phyloP scores from a whole-genome alignment of 2,797 vertebrate genomes.

The Agapornis canus region DNA sequence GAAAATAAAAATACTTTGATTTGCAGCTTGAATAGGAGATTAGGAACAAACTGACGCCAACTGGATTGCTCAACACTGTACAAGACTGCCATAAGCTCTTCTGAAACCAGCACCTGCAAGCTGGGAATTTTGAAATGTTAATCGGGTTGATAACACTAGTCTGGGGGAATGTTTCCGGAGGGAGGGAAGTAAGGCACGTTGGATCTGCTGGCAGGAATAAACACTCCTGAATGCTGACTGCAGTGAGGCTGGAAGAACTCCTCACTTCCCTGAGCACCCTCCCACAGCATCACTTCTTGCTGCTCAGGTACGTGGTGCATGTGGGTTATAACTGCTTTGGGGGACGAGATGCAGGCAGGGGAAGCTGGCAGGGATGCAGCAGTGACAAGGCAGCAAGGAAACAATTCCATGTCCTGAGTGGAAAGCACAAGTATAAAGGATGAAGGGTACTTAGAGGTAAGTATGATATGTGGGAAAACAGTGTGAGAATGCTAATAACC shows the following conservation, averaged over 20 bases:
- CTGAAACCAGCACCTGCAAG: conserved; percentile 41
- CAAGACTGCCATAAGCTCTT: neutral
- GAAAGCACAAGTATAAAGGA: neutral
- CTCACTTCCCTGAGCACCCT: neutral
- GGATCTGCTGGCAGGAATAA: neutral
- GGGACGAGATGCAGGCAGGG: neutral
- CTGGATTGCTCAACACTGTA: neutral
- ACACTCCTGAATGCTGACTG: neutral
- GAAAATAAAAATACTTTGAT: neutral
- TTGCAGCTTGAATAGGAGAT: neutral
- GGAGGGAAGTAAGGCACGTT: neutral
- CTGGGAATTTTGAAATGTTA: conserved; percentile 31
- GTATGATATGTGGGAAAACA: neutral
- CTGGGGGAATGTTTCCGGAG: neutral
- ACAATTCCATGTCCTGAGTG: neutral
- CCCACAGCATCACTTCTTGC: neutral
- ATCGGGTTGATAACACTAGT: neutral
- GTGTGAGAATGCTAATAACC: neutral
- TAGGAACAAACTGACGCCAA: conserved; percentile 15
- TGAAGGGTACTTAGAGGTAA: neutral
- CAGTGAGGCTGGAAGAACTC: neutral
- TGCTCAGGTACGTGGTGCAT: neutral
- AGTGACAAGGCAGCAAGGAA: neutral
- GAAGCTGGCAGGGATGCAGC: neutral
- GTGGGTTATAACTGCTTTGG: neutral